Base-by-base conservation (phyloP, 1,140 invertebrate species). In the Lutraria rhynchaena region DNA sequence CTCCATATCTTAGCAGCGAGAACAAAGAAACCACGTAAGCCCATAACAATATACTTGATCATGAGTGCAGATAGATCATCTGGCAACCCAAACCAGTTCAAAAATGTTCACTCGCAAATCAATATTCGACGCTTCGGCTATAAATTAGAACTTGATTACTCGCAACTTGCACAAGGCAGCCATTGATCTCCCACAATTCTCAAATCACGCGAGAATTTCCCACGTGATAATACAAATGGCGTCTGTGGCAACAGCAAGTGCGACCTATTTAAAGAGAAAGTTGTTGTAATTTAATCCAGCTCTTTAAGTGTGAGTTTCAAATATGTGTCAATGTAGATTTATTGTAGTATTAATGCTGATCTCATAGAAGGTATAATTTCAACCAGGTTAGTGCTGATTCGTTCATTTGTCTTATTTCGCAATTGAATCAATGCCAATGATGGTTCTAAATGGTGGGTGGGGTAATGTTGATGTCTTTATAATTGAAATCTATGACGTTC, bases 41-140 rank as follows among this genome's bases (percentile, higher is more conserved):
- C 97, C 97, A 98, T 98, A 95, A 97, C 96, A 95, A 98, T 95
- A 95, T 97, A 96, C 94, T 97, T 98, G 95, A 97, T 96, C 97
- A 98, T 98, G 95, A 86, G 91, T 88, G 87, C 80, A 67, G 80
- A 71, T 65, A 73, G 73, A 74, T 51, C 69, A 74, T 82, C 55
- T 65, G 63, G 70, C 19, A 49, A 31, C 58, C 29, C 57, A 67
- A 37, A 65, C 35, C 49, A 73, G 27, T 41, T 35, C 17, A 60
- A 63, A 27, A 67, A 29, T 46, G 4, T 41, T 17, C 33, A 61
- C 19, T 27, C 11, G 22, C 1, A 60, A 17, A 17, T n/a, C 44
- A 46, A 11, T n/a, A 33, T n/a, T 49, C 15, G 29, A 51, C n/a
- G 11, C 27, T 37, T 60, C 70, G 74, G 58, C 55, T 33, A 67